These are phyloP conservation scores for Napeogenes inachia DNA, from an alignment of 2,888 invertebrate genomes.

Conservation along the genomic window DNA sequence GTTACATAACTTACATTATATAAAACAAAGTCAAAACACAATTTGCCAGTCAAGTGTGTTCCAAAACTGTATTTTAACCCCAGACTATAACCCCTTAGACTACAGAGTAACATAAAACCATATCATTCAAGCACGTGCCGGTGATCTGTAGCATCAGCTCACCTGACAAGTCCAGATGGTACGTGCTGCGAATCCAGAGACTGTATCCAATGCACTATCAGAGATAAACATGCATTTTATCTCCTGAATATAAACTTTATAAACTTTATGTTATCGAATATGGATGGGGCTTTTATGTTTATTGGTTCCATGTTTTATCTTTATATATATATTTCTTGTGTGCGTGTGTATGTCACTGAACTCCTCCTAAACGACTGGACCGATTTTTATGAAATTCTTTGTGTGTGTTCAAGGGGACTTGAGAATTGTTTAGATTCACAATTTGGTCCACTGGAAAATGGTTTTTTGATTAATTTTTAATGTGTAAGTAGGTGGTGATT, in stretches of 20 bases:
- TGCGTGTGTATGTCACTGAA: too few species aligned
- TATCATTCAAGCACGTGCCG: slow-evolving; percentile 45
- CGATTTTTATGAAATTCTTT: too few species aligned
- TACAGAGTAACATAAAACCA: slow-evolving; percentile 17
- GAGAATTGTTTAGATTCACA: too few species aligned
- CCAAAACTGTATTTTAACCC: slow-evolving; percentile 4
- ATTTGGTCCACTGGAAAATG: too few species aligned
- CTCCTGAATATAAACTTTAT: slow-evolving; percentile 21
- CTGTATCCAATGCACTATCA: slow-evolving; percentile 33
- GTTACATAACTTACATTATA: too few species aligned
- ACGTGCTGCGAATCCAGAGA: slow-evolving; percentile 26
- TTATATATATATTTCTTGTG: too few species aligned
- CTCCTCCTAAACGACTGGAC: too few species aligned
- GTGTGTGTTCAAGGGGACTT: too few species aligned
- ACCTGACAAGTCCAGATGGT: slow-evolving; percentile 45
- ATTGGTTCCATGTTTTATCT: too few species aligned
- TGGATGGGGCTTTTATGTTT: too few species aligned
- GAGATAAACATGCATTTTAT: slow-evolving; percentile 42
- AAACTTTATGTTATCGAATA: not conserved
- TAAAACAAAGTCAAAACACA: not conserved
- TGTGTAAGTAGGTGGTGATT: too few species aligned
- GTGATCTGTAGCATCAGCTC: slow-evolving; percentile 60
- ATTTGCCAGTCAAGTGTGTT: not conserved
- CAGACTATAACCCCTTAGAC: slow-evolving; percentile 12
- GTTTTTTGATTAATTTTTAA: too few species aligned